Percentiles rank a stretch among this genome's conserved stretches.
Evolutionary conservation across 1,140 invertebrate genomes (phyloP).

Genomic region (Venturia canescens): DNA sequence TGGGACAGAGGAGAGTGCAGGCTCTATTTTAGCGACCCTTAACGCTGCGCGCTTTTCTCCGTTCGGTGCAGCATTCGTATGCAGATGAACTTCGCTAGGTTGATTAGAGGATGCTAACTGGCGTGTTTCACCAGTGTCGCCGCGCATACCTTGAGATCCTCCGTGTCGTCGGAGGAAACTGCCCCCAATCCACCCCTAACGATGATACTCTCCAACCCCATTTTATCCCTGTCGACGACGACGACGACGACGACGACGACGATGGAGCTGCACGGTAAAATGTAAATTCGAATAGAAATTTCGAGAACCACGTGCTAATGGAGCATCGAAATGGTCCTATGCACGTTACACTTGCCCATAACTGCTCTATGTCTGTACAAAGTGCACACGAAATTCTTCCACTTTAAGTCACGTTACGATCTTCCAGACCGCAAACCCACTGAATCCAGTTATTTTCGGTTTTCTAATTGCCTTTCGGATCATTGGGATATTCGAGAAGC

Average conservation of each 20-base stretch:
- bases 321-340: slow-evolving; percentile 30
- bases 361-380: slow-evolving; percentile 22
- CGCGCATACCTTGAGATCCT: slow-evolving; percentile 12
- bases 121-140: slow-evolving; percentile 29
- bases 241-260: neutral
- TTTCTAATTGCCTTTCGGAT: no score
- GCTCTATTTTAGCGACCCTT: no score
- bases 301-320: slow-evolving; percentile 5
- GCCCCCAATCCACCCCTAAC: neutral
- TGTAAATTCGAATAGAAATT: slow-evolving; percentile 49
- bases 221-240: no score
- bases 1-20: neutral
- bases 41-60: neutral
- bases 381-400: neutral
- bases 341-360: slow-evolving; percentile 18
- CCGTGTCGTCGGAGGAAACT: slow-evolving; percentile 9
- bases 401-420: no score
- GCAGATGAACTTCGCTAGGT: slow-evolving; percentile 53
- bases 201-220: no score
- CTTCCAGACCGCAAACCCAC: no score
- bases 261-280: slow-evolving; percentile 29
- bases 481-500: no score
- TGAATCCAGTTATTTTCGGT: no score
- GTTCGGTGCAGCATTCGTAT: slow-evolving; percentile 49
- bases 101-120: slow-evolving; percentile 56